phyloP scores from a whole-genome alignment of 2,113 vertebrate species.

The Hymenochirus boettgeri region DNA sequence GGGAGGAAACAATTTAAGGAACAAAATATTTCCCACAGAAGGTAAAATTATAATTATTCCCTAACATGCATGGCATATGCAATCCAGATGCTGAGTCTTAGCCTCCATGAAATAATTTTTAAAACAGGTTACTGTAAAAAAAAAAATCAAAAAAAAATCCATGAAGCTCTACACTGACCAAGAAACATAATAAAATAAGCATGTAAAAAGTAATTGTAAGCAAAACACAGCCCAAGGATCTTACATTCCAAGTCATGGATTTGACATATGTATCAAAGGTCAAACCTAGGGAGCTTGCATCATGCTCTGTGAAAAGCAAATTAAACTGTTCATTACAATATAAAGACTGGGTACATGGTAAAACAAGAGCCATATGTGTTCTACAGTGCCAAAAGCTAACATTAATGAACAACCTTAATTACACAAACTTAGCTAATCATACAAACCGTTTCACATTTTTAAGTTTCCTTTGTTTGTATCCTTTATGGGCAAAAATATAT shows the following conservation, averaged over 20 bases:
- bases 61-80: neutral
- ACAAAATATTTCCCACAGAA: neutral
- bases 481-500: too few species aligned
- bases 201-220: conserved; percentile 1
- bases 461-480: too few species aligned
- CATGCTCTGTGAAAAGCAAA: neutral
- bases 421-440: too few species aligned
- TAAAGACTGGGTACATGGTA: neutral
- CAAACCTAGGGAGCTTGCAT: neutral
- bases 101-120: neutral
- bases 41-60: too few species aligned
- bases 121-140: neutral
- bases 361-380: conserved; percentile 4
- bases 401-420: neutral
- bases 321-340: neutral
- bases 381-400: neutral
- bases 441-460: too few species aligned
- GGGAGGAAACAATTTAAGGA: neutral
- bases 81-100: neutral
- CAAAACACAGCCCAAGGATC: conserved; percentile 8
- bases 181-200: neutral
- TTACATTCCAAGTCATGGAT: conserved; percentile 11
- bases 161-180: neutral
- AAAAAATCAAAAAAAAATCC: conserved; percentile 4
- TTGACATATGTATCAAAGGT: neutral